phyloP scores from a whole-genome alignment of 2,888 invertebrate species.

The Hesperia comma region DNA sequence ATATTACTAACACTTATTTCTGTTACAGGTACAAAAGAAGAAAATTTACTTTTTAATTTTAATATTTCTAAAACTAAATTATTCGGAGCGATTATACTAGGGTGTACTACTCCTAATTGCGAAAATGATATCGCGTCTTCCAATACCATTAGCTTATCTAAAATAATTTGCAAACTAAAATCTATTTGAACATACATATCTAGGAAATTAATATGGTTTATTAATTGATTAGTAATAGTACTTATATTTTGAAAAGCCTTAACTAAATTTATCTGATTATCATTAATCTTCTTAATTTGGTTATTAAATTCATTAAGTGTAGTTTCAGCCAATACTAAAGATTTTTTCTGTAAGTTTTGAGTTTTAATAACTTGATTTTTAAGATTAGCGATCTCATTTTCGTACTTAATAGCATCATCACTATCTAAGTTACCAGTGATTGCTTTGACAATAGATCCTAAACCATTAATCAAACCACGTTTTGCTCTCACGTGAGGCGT shows the following conservation, averaged over 20 bases:
- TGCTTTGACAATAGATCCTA: conserved; percentile 25
- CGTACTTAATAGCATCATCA: conserved; percentile 19
- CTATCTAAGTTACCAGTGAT: conserved; percentile 22
- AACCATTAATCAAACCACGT: conserved; percentile 18
- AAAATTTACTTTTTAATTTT: not conserved
- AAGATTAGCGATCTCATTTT: conserved; percentile 17
- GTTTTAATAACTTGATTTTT: conserved; percentile 9
- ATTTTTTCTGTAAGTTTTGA: conserved; percentile 14
- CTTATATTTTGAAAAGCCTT: conserved; percentile 14
- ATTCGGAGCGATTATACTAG: conserved; percentile 20
- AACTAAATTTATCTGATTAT: conserved; percentile 18
- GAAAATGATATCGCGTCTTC: conserved; percentile 37
- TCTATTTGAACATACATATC: conserved; percentile 25
- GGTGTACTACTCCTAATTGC: conserved; percentile 36
- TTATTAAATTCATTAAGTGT: conserved; percentile 13
- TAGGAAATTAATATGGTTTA: conserved; percentile 13
- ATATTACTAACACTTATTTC: conserved; percentile 8
- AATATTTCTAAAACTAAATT: conserved; percentile 31
- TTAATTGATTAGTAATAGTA: conserved; percentile 3
- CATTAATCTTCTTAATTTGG: conserved; percentile 26
- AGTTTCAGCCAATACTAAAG: conserved; percentile 8
- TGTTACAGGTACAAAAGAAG: not conserved
- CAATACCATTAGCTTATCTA: conserved; percentile 37
- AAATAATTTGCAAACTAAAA: conserved; percentile 31
- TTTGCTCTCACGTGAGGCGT: conserved; percentile 8